phyloP scores from a whole-genome alignment of 2,888 invertebrate species.

The Frankliniella fusca region DNA sequence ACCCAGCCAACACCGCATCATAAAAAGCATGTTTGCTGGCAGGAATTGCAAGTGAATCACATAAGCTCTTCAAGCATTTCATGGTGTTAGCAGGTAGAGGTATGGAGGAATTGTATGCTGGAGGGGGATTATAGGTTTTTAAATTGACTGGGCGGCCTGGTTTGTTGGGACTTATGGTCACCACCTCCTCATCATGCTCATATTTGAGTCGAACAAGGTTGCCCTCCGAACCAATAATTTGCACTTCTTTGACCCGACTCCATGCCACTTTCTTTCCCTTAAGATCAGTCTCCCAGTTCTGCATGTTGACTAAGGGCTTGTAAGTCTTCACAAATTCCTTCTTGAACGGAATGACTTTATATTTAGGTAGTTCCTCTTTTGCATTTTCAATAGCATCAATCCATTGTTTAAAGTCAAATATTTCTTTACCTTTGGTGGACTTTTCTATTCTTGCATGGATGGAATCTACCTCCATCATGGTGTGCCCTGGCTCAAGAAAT shows the following conservation, averaged over 20 bases:
- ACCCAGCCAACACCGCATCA: background rate
- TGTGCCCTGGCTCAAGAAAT: slow-evolving; percentile 28
- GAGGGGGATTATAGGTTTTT: background rate
- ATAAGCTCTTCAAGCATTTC: background rate
- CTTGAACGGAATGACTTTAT: background rate
- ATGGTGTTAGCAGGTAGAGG: background rate
- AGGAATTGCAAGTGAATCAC: background rate
- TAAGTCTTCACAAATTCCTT: background rate
- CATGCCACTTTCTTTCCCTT: background rate
- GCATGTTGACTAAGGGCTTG: background rate
- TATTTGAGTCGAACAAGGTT: background rate
- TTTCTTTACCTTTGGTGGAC: background rate
- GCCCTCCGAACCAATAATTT: background rate
- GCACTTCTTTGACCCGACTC: background rate
- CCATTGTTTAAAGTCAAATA: background rate
- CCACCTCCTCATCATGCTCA: background rate
- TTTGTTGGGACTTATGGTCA: background rate
- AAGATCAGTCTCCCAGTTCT: background rate
- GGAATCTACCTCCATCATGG: slow-evolving; percentile 28
- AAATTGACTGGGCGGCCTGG: background rate
- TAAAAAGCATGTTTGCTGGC: background rate
- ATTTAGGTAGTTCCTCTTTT: background rate
- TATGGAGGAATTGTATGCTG: background rate
- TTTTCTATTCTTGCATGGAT: slow-evolving; percentile 28
- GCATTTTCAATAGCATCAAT: too few relatives aligned